phyloP scores from a whole-genome alignment of 2,888 invertebrate species.

The Leucania comma region DNA sequence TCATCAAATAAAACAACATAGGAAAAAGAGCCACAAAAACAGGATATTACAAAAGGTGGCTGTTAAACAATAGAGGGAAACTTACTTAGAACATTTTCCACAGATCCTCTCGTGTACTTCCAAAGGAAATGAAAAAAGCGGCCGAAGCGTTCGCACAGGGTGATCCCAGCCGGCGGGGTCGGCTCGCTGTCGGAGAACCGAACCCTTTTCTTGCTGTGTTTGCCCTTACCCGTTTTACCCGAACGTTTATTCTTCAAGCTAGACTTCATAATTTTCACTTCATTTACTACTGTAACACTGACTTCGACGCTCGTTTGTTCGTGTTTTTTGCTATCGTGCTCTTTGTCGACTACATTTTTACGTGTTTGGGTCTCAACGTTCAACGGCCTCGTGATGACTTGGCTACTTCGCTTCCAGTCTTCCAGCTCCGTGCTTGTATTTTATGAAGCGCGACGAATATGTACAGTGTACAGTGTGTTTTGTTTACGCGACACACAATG shows the following conservation, averaged over 20 bases:
- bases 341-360: constrained; percentile 76
- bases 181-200: constrained; percentile 80
- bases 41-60: constrained; percentile 54
- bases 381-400: constrained; percentile 68
- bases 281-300: constrained; percentile 71
- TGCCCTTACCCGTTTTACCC: constrained; percentile 71
- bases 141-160: constrained; percentile 78
- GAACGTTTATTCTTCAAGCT: constrained; percentile 79
- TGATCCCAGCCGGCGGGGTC: constrained; percentile 64
- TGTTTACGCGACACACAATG: constrained; percentile 73
- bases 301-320: constrained; percentile 64
- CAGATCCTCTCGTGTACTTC: constrained; percentile 77
- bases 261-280: constrained; percentile 80
- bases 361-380: constrained; percentile 71
- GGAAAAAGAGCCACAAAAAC: constrained; percentile 40
- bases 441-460: constrained; percentile 49
- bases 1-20: constrained; percentile 30
- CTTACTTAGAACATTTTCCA: constrained; percentile 80
- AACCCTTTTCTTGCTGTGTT: constrained; percentile 81
- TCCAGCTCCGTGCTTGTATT: constrained; percentile 78
- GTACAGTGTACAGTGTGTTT: constrained; percentile 55
- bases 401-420: constrained; percentile 63
- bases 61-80: constrained; percentile 67
- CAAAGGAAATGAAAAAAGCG: constrained; percentile 80
- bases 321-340: constrained; percentile 59